Percentiles rank a stretch among this genome's conserved stretches.
Conservation (phyloP, 1,140 invertebrate genomes). For the Neodiprion lecontei region DNA sequence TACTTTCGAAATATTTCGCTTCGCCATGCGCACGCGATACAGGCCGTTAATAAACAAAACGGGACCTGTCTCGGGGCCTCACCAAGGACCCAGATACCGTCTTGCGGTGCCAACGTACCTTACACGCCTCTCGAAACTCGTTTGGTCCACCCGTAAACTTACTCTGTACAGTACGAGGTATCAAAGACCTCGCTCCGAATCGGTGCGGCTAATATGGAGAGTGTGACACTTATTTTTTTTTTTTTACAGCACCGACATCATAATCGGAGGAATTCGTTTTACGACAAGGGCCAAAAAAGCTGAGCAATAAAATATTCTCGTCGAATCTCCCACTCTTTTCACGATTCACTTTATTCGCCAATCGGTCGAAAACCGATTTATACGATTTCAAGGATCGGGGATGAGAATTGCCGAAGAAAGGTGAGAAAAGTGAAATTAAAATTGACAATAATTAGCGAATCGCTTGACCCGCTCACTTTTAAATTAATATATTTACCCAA, state of each 20-base stretch:
- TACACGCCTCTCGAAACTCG: background rate
- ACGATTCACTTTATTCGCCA: too few relatives aligned
- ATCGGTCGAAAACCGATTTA: too few relatives aligned
- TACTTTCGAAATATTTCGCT: background rate
- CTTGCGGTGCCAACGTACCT: background rate
- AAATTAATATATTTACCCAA: too few relatives aligned
- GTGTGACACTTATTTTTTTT: background rate
- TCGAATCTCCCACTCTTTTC: too few relatives aligned
- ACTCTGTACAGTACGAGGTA: background rate
- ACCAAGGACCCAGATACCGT: background rate
- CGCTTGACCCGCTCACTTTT: too few relatives aligned
- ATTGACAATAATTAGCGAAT: too few relatives aligned
- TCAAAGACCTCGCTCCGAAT: background rate
- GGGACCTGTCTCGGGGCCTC: background rate
- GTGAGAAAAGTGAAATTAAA: too few relatives aligned
- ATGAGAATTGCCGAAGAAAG: too few relatives aligned
- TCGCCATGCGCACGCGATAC: background rate
- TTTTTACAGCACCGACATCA: background rate
- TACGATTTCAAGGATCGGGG: too few relatives aligned
- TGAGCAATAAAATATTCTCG: too few relatives aligned
- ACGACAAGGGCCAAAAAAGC: too few relatives aligned
- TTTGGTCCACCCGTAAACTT: background rate
- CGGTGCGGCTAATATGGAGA: background rate
- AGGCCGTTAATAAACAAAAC: background rate
- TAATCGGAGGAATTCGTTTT: too few relatives aligned